A percentile compares a stretch with the other conserved stretches of the same genome.
Conservation (phyloP, 1,140 invertebrate genomes). For the Zophobas atratus region DNA sequence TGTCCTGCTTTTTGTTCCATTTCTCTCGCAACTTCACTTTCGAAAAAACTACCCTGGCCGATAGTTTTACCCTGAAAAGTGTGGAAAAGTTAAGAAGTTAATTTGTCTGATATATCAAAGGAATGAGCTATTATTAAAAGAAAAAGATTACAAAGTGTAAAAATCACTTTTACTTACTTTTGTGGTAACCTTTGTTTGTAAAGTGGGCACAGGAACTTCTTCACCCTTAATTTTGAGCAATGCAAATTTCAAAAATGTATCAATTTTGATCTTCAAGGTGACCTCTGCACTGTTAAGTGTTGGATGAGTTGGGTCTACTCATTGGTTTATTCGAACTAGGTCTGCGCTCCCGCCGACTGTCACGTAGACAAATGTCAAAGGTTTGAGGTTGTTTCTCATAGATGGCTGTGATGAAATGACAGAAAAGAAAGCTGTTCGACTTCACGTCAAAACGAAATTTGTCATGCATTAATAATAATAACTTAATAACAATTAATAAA, state of each 20-base stretch:
- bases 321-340: too few relatives aligned
- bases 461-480: too few relatives aligned
- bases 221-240: conserved; percentile 23
- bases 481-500: too few relatives aligned
- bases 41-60: conserved; percentile 3
- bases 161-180: conserved; percentile 4
- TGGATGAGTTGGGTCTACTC: not conserved
- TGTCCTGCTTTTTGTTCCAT: conserved; percentile 76
- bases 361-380: too few relatives aligned
- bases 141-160: conserved; percentile 23
- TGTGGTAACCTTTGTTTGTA: not conserved
- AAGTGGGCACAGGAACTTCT: not conserved
- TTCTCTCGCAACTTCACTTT: conserved; percentile 14
- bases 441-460: too few relatives aligned
- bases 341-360: too few relatives aligned
- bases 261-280: conserved; percentile 55
- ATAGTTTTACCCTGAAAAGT: not conserved
- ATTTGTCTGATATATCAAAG: not conserved
- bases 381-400: too few relatives aligned
- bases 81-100: conserved; percentile 44
- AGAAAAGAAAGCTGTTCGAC: too few relatives aligned
- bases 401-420: too few relatives aligned
- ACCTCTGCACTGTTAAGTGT: conserved; percentile 44
- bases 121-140: conserved; percentile 1
- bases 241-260: conserved; percentile 48